Evolutionary conservation across 2,888 invertebrate genomes (phyloP).

Genomic region (Limenitis camilla): DNA sequence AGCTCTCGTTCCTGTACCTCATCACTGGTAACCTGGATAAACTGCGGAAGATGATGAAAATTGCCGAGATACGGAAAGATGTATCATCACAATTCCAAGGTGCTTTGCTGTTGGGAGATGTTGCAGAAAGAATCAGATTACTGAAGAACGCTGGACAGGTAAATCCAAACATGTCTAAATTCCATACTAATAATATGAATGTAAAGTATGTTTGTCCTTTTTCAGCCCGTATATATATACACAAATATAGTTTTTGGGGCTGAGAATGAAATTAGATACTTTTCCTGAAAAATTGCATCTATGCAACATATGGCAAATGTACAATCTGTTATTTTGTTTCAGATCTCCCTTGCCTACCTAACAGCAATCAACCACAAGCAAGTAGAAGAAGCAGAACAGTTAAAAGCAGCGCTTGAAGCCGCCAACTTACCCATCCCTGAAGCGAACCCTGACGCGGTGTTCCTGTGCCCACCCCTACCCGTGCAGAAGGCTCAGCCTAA

Average conservation of each 20-base stretch:
- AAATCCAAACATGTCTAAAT: not conserved
- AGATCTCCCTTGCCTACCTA: constrained; percentile 90
- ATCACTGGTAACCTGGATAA: constrained; percentile 99
- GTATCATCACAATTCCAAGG: constrained; percentile 97
- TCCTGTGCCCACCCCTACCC: constrained; percentile 92
- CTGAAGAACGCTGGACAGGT: constrained; percentile 81
- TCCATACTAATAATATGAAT: no score
- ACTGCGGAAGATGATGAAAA: constrained; percentile 98
- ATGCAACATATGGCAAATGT: no score
- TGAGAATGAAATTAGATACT: no score
- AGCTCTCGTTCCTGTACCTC: constrained; percentile 96
- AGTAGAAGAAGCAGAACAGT: constrained; percentile 82
- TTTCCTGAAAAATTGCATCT: no score
- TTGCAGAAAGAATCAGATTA: constrained; percentile 89
- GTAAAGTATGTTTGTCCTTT: no score
- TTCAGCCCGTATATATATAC: no score
- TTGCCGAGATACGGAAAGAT: constrained; percentile 98
- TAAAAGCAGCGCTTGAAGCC: constrained; percentile 79
- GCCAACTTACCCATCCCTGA: constrained; percentile 79
- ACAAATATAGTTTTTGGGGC: no score
- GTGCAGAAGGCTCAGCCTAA: constrained; percentile 93
- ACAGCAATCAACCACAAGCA: constrained; percentile 95
- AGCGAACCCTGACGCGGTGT: constrained; percentile 81
- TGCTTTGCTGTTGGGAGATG: constrained; percentile 92
- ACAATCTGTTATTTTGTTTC: no score